phyloP scores from a whole-genome alignment of 2,113 vertebrate species.

The Thalassarche chlororhynchos region DNA sequence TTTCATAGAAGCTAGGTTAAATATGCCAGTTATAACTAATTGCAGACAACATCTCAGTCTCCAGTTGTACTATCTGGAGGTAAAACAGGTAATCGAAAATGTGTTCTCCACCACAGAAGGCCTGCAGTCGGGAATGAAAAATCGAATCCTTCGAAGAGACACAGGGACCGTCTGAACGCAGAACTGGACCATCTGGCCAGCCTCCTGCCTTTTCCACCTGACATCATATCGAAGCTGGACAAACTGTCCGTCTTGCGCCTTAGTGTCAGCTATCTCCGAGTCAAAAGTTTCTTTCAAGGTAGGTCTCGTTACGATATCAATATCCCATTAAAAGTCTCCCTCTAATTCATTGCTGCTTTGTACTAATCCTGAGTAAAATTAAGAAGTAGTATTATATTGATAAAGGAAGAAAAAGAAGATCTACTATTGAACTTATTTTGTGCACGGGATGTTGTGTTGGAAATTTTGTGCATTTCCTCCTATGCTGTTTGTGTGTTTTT shows the following conservation, averaged over 20 bases:
- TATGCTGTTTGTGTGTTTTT: neutral
- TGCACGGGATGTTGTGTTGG: neutral
- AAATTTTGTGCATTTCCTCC: neutral
- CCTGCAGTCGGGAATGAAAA: conserved; percentile 84
- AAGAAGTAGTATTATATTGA: neutral
- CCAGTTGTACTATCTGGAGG: neutral
- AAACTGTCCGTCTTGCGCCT: conserved; percentile 95
- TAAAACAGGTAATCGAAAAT: conserved; percentile 35
- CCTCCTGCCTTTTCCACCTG: conserved; percentile 90
- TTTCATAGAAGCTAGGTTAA: neutral
- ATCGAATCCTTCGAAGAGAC: conserved; percentile 95
- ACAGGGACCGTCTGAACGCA: conserved; percentile 92
- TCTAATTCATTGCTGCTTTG: neutral
- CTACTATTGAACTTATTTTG: neutral
- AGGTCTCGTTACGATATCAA: neutral
- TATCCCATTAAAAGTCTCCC: neutral
- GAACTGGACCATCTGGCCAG: conserved; percentile 95
- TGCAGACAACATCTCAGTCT: neutral
- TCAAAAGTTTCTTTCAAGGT: conserved; percentile 98
- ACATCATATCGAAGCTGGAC: conserved; percentile 94
- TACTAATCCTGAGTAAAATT: neutral
- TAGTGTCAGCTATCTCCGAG: conserved; percentile 93
- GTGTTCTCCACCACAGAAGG: conserved; percentile 79
- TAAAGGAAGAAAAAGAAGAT: neutral
- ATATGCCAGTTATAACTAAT: neutral